A percentile compares a stretch with the other conserved stretches of the same genome.
phyloP scores from a whole-genome alignment of 2,888 invertebrate species.

The Ophion ventricosus region DNA sequence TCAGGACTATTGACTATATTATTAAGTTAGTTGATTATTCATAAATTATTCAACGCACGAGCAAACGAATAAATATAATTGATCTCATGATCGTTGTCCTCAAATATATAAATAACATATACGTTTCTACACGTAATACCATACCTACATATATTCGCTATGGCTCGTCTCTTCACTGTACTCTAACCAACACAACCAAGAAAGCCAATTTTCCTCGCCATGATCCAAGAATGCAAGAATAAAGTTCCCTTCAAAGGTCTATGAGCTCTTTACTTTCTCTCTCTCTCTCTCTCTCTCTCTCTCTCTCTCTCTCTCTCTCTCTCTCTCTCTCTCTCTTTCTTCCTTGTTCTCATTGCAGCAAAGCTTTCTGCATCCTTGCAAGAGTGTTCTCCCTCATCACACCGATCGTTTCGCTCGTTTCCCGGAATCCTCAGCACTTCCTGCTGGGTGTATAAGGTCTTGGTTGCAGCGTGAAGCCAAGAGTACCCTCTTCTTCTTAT shows the following conservation, averaged over 20 bases:
- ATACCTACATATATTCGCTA: conserved; percentile 2
- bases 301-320: conserved; percentile 11
- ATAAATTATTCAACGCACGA: too few relatives aligned
- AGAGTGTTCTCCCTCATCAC: conserved; percentile 62
- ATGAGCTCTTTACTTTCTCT: conserved; percentile 32
- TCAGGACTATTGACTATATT: too few relatives aligned
- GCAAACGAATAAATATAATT: background rate
- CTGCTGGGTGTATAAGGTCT: conserved; percentile 62
- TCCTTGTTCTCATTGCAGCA: conserved; percentile 7
- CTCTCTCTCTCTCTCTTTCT: conserved; percentile 15
- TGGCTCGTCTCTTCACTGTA: conserved; percentile 20
- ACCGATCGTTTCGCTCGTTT: conserved; percentile 68
- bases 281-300: conserved; percentile 18
- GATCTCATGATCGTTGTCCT: background rate
- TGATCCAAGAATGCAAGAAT: conserved; percentile 55
- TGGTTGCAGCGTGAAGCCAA: conserved; percentile 47
- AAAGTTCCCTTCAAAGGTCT: conserved; percentile 44
- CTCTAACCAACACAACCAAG: conserved; percentile 28
- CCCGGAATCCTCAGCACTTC: conserved; percentile 68
- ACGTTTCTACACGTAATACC: background rate
- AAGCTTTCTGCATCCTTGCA: conserved; percentile 42
- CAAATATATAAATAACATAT: background rate
- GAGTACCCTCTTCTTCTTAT: conserved; percentile 25
- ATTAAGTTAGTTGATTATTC: too few relatives aligned
- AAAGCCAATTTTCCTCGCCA: conserved; percentile 47